Evolutionary conservation across 2,797 vertebrate genomes (phyloP).

Genomic region (Siniperca scherzeri): DNA sequence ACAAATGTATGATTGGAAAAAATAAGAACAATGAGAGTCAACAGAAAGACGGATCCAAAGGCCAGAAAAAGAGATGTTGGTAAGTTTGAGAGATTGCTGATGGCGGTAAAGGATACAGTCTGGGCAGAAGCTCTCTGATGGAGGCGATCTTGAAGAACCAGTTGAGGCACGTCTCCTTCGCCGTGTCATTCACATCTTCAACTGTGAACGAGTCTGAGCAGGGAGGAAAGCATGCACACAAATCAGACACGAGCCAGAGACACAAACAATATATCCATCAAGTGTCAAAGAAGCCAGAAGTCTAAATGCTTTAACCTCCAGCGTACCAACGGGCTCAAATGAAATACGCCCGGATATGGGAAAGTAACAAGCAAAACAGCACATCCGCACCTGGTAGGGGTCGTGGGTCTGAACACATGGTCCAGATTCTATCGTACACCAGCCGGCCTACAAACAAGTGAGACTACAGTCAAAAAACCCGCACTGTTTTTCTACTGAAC

Average conservation of each 20-base stretch:
- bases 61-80: too few species aligned
- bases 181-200: constrained; percentile 93
- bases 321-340: neutral
- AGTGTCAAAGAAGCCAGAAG: neutral
- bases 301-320: neutral
- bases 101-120: constrained; percentile 91
- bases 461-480: constrained; percentile 2
- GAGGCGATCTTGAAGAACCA: constrained; percentile 99
- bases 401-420: constrained; percentile 91
- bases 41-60: too few species aligned
- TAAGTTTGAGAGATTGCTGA: neutral
- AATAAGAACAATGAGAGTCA: neutral
- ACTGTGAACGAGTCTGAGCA: constrained; percentile 91
- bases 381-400: constrained; percentile 86
- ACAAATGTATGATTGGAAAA: neutral
- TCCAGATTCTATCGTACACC: constrained; percentile 96
- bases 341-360: too few species aligned
- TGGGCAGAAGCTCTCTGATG: constrained; percentile 96
- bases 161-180: constrained; percentile 98
- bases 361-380: neutral
- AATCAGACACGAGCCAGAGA: neutral
- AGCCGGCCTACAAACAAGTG: constrained; percentile 88
- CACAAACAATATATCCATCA: too few species aligned
- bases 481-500: neutral
- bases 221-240: neutral